These are phyloP conservation scores for Melanophora roralis DNA, from an alignment of 2,888 invertebrate species.

Conservation along the genomic window DNA sequence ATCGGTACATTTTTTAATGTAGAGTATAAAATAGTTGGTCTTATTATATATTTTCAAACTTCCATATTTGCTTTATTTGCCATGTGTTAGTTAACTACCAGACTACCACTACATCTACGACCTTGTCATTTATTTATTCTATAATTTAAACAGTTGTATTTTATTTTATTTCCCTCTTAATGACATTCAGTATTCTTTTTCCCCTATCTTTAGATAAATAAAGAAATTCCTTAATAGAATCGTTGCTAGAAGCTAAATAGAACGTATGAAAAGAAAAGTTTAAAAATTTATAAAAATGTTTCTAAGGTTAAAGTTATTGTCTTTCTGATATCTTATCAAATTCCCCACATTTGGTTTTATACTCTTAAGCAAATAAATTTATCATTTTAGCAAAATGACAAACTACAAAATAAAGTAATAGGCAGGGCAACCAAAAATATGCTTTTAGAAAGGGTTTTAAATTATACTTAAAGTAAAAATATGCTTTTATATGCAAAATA, in stretches of 20 bases:
- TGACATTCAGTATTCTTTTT: constrained; percentile 6
- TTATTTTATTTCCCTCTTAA: background rate
- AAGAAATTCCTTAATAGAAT: constrained; percentile 33
- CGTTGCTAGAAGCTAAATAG: background rate
- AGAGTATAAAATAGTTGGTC: too few relatives aligned
- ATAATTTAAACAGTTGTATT: constrained; percentile 53
- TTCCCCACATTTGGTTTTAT: constrained; percentile 29
- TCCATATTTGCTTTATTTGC: constrained; percentile 11
- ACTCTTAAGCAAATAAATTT: constrained; percentile 40
- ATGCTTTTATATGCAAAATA: background rate
- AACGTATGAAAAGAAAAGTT: background rate
- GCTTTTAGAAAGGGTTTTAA: background rate
- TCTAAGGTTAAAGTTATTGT: background rate
- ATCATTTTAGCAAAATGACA: constrained; percentile 5
- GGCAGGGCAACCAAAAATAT: background rate
- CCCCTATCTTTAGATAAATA: constrained; percentile 4
- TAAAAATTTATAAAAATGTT: background rate
- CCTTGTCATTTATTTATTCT: constrained; percentile 46
- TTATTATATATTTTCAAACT: too few relatives aligned
- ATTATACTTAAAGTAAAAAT: background rate
- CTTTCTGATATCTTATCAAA: constrained; percentile 31
- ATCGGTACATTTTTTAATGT: too few relatives aligned
- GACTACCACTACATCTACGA: constrained; percentile 5
- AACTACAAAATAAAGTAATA: background rate
- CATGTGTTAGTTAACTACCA: constrained; percentile 5